Evolutionary conservation across 2,888 invertebrate species (phyloP).

Genomic region (Leuctra nigra): DNA sequence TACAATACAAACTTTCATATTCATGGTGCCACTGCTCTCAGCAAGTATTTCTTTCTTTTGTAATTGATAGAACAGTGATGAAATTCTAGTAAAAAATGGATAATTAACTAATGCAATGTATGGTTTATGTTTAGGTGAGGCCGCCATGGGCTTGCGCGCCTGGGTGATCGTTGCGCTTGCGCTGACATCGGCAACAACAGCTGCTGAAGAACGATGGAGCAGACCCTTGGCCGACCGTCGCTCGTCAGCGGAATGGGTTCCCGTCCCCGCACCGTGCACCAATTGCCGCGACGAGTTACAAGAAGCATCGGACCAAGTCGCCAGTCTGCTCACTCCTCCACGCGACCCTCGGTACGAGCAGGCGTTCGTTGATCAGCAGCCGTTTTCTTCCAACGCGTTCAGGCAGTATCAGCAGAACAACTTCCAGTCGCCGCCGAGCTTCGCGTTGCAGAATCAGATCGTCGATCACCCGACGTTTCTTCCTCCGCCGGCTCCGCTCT

Average conservation of each 20-base stretch:
- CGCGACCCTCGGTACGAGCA: not conserved
- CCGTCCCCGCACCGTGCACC: not conserved
- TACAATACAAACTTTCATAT: too few relatives aligned
- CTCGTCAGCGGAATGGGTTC: conserved; percentile 3
- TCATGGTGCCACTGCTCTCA: too few relatives aligned
- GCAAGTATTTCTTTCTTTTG: too few relatives aligned
- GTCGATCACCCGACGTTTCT: not conserved
- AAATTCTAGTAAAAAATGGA: too few relatives aligned
- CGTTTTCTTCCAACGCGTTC: not conserved
- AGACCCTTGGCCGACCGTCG: not conserved
- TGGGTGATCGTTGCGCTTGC: too few relatives aligned
- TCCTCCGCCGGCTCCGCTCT: not conserved
- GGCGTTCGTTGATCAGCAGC: not conserved
- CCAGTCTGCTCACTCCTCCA: conserved; percentile 3
- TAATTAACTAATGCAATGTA: too few relatives aligned
- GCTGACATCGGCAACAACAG: too few relatives aligned
- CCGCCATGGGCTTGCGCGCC: too few relatives aligned
- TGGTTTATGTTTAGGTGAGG: too few relatives aligned
- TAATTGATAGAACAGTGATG: too few relatives aligned
- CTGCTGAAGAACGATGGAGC: too few relatives aligned
- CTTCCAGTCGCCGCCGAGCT: not conserved
- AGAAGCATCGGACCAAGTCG: not conserved
- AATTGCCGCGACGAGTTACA: not conserved
- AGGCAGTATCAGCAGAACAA: not conserved
- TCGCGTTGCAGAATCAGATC: not conserved